phyloP scores from a whole-genome alignment of 2,888 invertebrate genomes.

The Acanthosoma haemorrhoidale region DNA sequence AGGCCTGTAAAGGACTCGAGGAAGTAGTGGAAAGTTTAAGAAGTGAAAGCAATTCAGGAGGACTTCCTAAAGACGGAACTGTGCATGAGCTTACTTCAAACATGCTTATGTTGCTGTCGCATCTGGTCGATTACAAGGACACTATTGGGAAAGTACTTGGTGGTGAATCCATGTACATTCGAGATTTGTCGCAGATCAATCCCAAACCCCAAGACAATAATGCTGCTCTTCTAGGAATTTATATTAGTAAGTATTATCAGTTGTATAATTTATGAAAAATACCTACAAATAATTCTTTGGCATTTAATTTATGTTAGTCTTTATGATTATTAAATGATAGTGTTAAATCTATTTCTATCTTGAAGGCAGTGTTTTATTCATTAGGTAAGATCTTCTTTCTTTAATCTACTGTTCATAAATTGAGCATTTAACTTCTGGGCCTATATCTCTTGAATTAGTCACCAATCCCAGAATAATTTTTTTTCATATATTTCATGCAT shows the following conservation, averaged over 20 bases:
- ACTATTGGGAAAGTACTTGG: slow-evolving; percentile 62
- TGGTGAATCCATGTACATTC: slow-evolving; percentile 55
- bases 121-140: slow-evolving; percentile 70
- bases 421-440: too few species aligned
- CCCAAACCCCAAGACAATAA: slow-evolving; percentile 52
- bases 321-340: not conserved
- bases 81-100: slow-evolving; percentile 95
- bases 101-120: slow-evolving; percentile 85
- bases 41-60: slow-evolving; percentile 67
- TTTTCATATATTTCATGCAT: too few species aligned
- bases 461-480: too few species aligned
- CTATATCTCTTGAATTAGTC: too few species aligned
- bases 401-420: too few species aligned
- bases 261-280: not conserved
- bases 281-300: not conserved
- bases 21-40: slow-evolving; percentile 87
- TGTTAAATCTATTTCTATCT: not conserved
- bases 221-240: slow-evolving; percentile 67
- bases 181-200: slow-evolving; percentile 45
- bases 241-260: slow-evolving; percentile 70
- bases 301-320: not conserved
- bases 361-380: not conserved
- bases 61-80: slow-evolving; percentile 93
- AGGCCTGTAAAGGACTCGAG: slow-evolving; percentile 86
- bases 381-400: not conserved